Base-by-base conservation (phyloP, 2,888 invertebrate species). In the Trilocha varians region DNA sequence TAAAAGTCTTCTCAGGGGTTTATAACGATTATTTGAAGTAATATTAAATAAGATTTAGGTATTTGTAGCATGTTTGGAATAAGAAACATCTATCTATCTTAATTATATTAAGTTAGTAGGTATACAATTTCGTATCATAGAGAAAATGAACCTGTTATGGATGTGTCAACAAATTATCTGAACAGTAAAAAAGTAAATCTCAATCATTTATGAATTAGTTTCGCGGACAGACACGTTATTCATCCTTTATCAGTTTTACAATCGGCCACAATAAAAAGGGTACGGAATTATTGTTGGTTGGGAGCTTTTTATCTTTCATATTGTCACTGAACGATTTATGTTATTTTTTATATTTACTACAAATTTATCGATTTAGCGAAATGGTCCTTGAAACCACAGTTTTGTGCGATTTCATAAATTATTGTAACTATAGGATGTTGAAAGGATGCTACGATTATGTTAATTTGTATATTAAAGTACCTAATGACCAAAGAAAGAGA, bases 201-300 rank as follows among this genome's bases (percentile, higher is more conserved):
- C 82, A 80, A 85, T 85, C 69, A 84, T 80, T 85, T 83, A 83
- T 80, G 77, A 83, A 85, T 85, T 85, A 80, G 85, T 71, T 75
- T 61, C 76, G 82, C 75, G 82, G 83, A 83, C 83, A 84, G 78
- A 70, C 65, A 64, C 64, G 59, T 64, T 63, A 70, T 77, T 82
- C 82, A 82, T 80, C 78, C 77, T 83, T 84, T 83, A 84, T 83
- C 78, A 70, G 65, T 65, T 67, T 61, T 64, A 75, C 78, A 82
- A 84, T 83, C 78, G 69, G 64, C 71, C 69, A 70, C 70, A 75
- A 79, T 79, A 83, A 82, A n/a, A 80, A 79, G 82, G 82, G 80
- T 82, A 76, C 68, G 66, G 54, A 69, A 64, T 67, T 74, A 77
- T 78, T 78, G 78, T 78, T 69, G 65, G 57, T 56, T 53, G 54